Percentiles rank a stretch among this genome's conserved stretches.
These are phyloP conservation scores for Caenorhabditis briggsae DNA, from an alignment of 1,140 invertebrate genomes.

Conservation along the genomic window DNA sequence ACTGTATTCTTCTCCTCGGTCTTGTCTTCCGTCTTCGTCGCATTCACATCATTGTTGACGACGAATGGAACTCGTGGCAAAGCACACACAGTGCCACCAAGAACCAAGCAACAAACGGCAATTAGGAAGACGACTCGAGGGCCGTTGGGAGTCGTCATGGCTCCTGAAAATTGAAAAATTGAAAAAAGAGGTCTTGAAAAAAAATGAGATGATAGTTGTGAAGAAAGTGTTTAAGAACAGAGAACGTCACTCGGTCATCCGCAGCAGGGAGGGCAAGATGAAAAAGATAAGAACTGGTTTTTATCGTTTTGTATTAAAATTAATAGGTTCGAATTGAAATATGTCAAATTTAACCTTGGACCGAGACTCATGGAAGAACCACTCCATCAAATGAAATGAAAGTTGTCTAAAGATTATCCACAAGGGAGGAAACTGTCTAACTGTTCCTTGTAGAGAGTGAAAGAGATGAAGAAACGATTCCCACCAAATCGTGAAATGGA, in stretches of 20 bases:
- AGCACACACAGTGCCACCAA: slow-evolving; percentile 16
- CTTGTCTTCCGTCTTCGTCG: slow-evolving; percentile 5
- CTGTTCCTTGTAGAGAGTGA: not conserved
- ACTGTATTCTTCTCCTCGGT: slow-evolving; percentile 2
- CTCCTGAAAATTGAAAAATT: slow-evolving; percentile 21
- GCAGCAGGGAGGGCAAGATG: slow-evolving; percentile 11
- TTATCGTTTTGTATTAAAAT: not conserved
- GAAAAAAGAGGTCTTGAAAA: not conserved
- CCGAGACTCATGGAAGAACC: not conserved
- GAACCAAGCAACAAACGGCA: not conserved
- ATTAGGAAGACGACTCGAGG: slow-evolving; percentile 37
- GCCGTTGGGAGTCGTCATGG: slow-evolving; percentile 15
- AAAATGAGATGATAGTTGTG: not conserved
- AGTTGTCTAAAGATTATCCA: slow-evolving; percentile 9
- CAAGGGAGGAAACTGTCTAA: slow-evolving; percentile 16
- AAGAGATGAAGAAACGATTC: not conserved
- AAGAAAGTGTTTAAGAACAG: slow-evolving; percentile 20
- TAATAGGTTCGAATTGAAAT: slow-evolving; percentile 33
- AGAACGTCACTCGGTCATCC: slow-evolving; percentile 1
- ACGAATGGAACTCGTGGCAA: slow-evolving; percentile 34
- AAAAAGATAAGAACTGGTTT: slow-evolving; percentile 11
- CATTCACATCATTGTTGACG: slow-evolving; percentile 15
- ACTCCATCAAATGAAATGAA: slow-evolving; percentile 21
- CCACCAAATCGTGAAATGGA: slow-evolving; percentile 33
- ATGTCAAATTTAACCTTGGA: not conserved